A percentile compares a stretch with the other conserved stretches of the same genome.
Conservation (phyloP, 1,140 invertebrate species). For the Bombus vancouverensis region DNA sequence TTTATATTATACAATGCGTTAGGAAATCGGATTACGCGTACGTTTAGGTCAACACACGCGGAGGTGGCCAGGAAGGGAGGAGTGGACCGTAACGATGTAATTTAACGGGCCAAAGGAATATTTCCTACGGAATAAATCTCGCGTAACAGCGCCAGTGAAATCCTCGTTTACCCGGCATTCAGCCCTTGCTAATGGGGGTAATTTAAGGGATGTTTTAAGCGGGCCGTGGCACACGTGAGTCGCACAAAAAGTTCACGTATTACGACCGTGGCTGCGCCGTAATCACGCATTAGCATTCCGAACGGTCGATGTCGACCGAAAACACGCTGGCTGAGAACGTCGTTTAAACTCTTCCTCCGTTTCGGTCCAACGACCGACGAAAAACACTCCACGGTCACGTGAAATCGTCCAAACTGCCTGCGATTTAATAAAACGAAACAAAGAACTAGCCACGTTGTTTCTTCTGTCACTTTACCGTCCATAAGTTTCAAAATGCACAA, state of each 20-base stretch:
- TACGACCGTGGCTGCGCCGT: slow-evolving; percentile 69
- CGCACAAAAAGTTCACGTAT: slow-evolving; percentile 78
- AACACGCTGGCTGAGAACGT: slow-evolving; percentile 40
- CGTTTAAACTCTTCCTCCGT: slow-evolving; percentile 57
- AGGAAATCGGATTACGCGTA: slow-evolving; percentile 50
- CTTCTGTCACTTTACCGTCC: not conserved
- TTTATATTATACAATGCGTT: not conserved
- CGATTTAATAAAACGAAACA: slow-evolving; percentile 38
- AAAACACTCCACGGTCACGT: slow-evolving; percentile 24
- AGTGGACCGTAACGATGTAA: slow-evolving; percentile 66
- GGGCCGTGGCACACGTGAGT: slow-evolving; percentile 74
- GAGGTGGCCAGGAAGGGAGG: slow-evolving; percentile 22
- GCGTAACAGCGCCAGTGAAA: slow-evolving; percentile 77
- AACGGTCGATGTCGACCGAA: slow-evolving; percentile 60
- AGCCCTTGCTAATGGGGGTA: slow-evolving; percentile 80
- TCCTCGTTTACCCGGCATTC: slow-evolving; percentile 78
- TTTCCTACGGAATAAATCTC: slow-evolving; percentile 82
- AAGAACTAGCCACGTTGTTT: not conserved
- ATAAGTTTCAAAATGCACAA: not conserved
- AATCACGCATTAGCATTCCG: slow-evolving; percentile 81
- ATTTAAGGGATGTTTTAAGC: slow-evolving; percentile 82
- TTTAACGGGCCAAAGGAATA: slow-evolving; percentile 79
- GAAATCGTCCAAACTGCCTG: slow-evolving; percentile 38
- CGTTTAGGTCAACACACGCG: slow-evolving; percentile 39
- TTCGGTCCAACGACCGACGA: slow-evolving; percentile 21